These are phyloP conservation scores for Spodoptera litura DNA, from an alignment of 1,140 invertebrate genomes.

Conservation along the genomic window DNA sequence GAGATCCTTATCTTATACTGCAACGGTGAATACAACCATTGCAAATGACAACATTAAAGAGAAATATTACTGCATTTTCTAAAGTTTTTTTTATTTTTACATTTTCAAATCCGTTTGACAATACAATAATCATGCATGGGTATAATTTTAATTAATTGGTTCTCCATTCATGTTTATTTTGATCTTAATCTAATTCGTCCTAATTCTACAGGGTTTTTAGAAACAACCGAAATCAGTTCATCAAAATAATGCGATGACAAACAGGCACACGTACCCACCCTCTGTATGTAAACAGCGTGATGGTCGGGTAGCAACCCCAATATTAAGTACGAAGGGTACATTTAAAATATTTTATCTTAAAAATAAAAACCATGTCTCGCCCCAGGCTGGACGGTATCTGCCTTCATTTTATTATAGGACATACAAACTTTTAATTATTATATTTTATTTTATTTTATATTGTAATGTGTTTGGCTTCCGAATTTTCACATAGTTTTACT, in stretches of 20 bases:
- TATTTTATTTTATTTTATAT: neutral
- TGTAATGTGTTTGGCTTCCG: constrained; percentile 3
- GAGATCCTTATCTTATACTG: constrained; percentile 50
- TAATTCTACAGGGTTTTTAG: neutral
- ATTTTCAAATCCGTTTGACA: no score
- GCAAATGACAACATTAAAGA: constrained; percentile 57
- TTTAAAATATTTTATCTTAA: constrained; percentile 55
- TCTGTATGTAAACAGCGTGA: constrained; percentile 10
- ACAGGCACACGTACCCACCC: constrained; percentile 12
- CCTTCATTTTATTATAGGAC: constrained; percentile 10
- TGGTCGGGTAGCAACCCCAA: constrained; percentile 26
- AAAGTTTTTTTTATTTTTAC: neutral
- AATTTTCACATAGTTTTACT: neutral
- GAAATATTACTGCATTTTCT: constrained; percentile 48
- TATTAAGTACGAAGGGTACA: neutral
- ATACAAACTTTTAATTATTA: neutral
- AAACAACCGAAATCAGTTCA: constrained; percentile 27
- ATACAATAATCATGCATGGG: no score
- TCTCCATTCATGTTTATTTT: no score
- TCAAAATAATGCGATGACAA: constrained; percentile 34
- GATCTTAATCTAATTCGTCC: no score
- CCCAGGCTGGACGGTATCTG: constrained; percentile 37
- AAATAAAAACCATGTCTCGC: constrained; percentile 64
- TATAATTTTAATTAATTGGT: no score
- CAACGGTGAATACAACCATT: constrained; percentile 35